phyloP scores from a whole-genome alignment of 2,113 vertebrate genomes.

The Gavialis gangeticus region DNA sequence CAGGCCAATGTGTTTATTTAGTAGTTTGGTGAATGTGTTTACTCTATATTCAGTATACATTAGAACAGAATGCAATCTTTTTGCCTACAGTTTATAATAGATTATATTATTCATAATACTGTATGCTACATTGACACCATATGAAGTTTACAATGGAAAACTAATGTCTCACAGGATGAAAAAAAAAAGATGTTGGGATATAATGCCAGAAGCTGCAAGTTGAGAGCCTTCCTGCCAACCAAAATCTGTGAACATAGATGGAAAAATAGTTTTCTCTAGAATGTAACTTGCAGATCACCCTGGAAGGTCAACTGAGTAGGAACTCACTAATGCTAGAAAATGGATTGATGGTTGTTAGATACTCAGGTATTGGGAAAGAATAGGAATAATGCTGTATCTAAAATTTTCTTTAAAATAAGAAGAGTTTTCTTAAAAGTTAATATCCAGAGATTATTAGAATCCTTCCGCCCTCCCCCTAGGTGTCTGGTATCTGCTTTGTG shows the following conservation, averaged over 20 bases:
- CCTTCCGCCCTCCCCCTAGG: too few species aligned
- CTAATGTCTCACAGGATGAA: background rate
- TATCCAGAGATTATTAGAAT: background rate
- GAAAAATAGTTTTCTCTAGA: background rate
- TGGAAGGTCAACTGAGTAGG: background rate
- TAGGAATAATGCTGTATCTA: background rate
- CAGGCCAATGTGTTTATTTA: background rate
- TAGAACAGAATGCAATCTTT: background rate
- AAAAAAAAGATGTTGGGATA: background rate
- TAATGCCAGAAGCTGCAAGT: background rate
- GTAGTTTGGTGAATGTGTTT: background rate
- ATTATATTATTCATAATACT: accelerated
- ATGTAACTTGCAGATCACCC: background rate
- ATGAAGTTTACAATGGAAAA: background rate
- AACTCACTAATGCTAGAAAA: background rate
- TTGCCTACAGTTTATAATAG: background rate
- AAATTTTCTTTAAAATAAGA: background rate
- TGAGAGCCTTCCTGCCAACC: background rate
- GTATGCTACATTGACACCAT: background rate
- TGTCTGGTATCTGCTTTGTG: background rate
- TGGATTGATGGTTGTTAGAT: background rate
- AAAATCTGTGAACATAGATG: background rate
- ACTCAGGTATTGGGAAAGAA: background rate
- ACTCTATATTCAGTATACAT: background rate
- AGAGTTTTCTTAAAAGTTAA: background rate